Conservation (phyloP, 2,888 invertebrate genomes). For the Hermaeophaga mercurialis region DNA sequence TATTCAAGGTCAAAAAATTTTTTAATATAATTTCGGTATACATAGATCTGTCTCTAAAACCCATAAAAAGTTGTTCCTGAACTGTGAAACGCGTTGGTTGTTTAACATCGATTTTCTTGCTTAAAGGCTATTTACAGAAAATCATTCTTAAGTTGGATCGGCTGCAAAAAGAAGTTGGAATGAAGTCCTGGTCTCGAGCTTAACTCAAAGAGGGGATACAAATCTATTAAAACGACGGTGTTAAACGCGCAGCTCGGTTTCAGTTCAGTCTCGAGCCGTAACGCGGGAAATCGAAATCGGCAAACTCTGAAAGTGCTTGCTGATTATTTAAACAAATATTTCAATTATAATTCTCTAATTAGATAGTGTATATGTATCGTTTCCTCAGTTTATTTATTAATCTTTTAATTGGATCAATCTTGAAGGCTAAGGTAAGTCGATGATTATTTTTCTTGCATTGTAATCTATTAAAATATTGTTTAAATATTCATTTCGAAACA, state of each 20-base stretch:
- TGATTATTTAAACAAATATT: neutral
- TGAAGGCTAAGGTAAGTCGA: constrained; percentile 2
- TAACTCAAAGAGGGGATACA: constrained; percentile 16
- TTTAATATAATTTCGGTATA: no score
- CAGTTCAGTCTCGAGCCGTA: constrained; percentile 20
- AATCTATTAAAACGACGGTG: constrained; percentile 17
- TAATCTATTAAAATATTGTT: no score
- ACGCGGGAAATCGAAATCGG: constrained; percentile 19
- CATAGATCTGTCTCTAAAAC: no score
- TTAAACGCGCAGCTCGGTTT: constrained; percentile 23
- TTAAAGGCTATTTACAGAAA: constrained; percentile 2
- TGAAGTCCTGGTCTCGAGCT: constrained; percentile 15
- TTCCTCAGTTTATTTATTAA: neutral
- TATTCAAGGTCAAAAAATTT: no score
- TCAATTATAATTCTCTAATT: neutral
- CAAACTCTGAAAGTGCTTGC: neutral
- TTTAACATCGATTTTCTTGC: neutral
- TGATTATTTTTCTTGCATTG: no score
- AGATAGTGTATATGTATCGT: neutral
- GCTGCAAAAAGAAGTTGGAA: constrained; percentile 10
- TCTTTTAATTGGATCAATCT: neutral
- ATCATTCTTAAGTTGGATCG: neutral
- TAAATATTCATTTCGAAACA: no score
- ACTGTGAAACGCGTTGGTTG: neutral
- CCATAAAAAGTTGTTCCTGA: no score